Evolutionary conservation across 2,888 invertebrate species (phyloP), one percentile per base, ranked within the genome.

Genomic region (Drosophila parthenogenetica): DNA sequence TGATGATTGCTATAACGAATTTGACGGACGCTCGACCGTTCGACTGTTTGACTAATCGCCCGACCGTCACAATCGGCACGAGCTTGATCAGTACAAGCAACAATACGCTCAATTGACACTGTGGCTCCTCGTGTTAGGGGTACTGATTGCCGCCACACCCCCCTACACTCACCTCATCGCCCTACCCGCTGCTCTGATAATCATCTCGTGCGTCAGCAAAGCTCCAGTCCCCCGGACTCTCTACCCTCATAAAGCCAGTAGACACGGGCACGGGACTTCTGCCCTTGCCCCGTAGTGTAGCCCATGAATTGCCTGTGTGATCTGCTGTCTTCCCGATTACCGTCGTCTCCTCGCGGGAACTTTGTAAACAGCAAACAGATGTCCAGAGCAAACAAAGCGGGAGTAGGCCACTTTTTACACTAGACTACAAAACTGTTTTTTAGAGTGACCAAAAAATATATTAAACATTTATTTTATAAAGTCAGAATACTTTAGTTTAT

Each of bases 121-220:
- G 68, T 37, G 61, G 78, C 78, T 73, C 64, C 73, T 77, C 89
- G 87, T 89, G 84, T 84, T 57, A 35, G 49, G 3, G 29, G 17
- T 59, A 69, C 67, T 67, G 82, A 74, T 69, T 79, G 70, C 46
- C 64, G 58, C 25, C 64, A 42, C 73, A 43, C 66, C 63, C 14
- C 53, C 11, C 69, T 35, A 64, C 60, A 19, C 40, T 22, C 37
- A 13, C 35, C n/a, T 45, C 19, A 32, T 35, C 43, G 19, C 50
- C 48, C 39, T 16, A n/a, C 39, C 17, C n/a, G 35, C 46, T n/a
- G 7, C 25, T 35, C 48, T 79, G 89, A 89, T 89, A 86, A 82
- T 85, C 78, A 86, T 87, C 86, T 87, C 88, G 86, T 86, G 86
- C 86, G 86, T 86, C 86, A 86, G 88, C 89, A 87, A 60, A 68